Conservation (phyloP, 1,140 invertebrate genomes). For the Berghia stephanieae region DNA sequence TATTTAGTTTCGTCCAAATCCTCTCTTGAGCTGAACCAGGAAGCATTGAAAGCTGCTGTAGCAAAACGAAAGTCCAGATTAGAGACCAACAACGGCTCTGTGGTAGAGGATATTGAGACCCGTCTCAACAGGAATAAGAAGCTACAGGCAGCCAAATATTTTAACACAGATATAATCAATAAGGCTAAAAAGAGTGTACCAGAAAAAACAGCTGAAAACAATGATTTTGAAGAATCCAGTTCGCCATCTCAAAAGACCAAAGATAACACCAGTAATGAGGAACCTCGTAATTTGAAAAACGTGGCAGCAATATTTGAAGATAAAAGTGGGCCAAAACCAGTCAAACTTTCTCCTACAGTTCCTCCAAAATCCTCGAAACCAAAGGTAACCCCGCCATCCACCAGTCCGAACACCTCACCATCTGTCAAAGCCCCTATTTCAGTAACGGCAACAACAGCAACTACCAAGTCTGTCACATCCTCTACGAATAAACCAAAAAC, state of each 20-base stretch:
- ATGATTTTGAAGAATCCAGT: slow-evolving; percentile 21
- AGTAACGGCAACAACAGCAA: background rate
- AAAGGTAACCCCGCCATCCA: background rate
- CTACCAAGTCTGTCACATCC: slow-evolving; percentile 2
- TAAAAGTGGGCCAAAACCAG: no score
- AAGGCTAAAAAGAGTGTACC: slow-evolving; percentile 29
- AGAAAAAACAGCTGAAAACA: background rate
- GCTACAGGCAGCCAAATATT: slow-evolving; percentile 56
- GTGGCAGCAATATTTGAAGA: no score
- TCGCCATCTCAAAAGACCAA: no score
- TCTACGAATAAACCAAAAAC: background rate
- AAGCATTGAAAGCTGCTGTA: slow-evolving; percentile 56
- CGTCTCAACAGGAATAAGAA: slow-evolving; percentile 60
- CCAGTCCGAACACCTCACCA: background rate
- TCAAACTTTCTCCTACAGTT: background rate
- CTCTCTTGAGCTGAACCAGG: slow-evolving; percentile 45
- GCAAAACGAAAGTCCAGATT: slow-evolving; percentile 49
- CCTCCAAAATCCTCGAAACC: background rate
- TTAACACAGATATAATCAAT: slow-evolving; percentile 41
- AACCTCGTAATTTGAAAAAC: no score
- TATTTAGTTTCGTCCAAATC: slow-evolving; percentile 29
- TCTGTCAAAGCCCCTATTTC: background rate
- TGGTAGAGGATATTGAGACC: slow-evolving; percentile 57
- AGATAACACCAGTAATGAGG: no score
- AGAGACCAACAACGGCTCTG: slow-evolving; percentile 43